These are phyloP conservation scores for Gymnothorax reevesii DNA, from an alignment of 2,797 vertebrate species.

Conservation along the genomic window DNA sequence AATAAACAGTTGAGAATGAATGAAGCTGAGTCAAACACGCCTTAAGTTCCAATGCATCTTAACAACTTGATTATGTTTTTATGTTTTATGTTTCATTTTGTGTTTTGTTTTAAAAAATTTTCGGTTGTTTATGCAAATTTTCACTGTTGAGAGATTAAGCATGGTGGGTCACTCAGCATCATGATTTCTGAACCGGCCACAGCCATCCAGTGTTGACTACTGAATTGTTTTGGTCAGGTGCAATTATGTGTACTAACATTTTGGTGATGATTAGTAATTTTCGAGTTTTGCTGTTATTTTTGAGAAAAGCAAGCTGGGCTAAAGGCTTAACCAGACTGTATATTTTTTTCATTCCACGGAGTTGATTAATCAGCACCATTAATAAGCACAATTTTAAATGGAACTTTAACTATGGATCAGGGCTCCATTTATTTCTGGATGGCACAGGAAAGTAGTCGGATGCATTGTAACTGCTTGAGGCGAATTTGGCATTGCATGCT, in stretches of 20 bases:
- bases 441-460: conserved; percentile 40
- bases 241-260: neutral
- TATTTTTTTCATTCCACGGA: neutral
- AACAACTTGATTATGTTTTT: neutral
- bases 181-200: neutral
- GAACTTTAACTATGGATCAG: neutral
- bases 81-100: neutral
- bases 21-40: conserved; percentile 24
- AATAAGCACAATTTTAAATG: neutral
- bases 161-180: neutral
- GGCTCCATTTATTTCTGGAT: neutral
- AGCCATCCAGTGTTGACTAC: neutral
- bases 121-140: neutral
- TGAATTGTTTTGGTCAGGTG: neutral
- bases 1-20: neutral
- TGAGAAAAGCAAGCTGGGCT: neutral
- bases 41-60: conserved; percentile 59
- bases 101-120: neutral
- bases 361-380: neutral
- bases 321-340: neutral
- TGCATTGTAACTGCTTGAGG: conserved; percentile 62
- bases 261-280: neutral
- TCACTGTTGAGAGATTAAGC: neutral
- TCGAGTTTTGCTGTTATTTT: neutral
- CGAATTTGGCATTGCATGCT: conserved; percentile 31